phyloP scores from a whole-genome alignment of 2,113 vertebrate genomes.

The Trochalopteron elliotii region DNA sequence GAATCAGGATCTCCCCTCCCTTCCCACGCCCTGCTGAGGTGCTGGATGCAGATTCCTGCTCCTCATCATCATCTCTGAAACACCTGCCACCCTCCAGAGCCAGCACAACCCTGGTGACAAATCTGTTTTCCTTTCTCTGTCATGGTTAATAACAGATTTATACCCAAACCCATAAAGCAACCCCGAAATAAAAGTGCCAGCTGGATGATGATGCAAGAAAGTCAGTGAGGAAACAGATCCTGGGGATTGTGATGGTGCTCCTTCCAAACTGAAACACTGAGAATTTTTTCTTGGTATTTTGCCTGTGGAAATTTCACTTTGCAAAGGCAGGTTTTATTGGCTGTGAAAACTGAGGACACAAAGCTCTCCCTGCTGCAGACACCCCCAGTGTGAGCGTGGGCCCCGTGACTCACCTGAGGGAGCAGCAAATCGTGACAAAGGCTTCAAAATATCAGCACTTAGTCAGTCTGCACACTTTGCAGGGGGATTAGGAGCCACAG shows the following conservation, averaged over 20 bases:
- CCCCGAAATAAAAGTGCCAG: neutral
- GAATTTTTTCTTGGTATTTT: neutral
- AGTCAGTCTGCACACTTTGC: neutral
- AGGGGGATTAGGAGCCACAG: neutral
- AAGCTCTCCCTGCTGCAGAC: neutral
- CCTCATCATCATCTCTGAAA: neutral
- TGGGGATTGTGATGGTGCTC: fast-evolving
- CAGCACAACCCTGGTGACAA: neutral
- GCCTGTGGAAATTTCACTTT: neutral
- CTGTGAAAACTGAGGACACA: neutral
- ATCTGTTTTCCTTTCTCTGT: neutral
- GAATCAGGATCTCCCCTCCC: neutral
- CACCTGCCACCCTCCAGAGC: neutral
- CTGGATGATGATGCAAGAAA: neutral
- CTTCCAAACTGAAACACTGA: neutral
- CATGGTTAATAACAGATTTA: neutral
- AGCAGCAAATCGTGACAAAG: neutral
- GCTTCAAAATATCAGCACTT: neutral
- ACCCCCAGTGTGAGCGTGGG: neutral
- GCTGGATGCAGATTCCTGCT: neutral
- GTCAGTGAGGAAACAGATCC: fast-evolving
- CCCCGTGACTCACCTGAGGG: neutral
- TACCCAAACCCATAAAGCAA: neutral
- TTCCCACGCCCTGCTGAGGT: neutral
- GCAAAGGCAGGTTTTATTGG: neutral